Evolutionary conservation across 2,113 vertebrate genomes (phyloP).

Genomic region (Anolis carolinensis): DNA sequence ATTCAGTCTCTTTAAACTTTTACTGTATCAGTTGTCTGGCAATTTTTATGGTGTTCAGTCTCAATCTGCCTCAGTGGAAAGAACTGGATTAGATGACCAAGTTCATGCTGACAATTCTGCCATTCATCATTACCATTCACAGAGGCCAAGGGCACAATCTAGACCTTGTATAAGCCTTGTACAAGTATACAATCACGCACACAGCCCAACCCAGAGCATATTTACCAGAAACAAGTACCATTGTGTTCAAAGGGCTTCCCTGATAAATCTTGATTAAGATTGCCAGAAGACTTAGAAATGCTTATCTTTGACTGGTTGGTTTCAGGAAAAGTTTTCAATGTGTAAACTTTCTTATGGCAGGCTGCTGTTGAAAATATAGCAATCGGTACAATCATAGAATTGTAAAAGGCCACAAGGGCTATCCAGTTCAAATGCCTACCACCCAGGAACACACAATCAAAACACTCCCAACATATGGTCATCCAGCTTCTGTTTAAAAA

Average conservation of each 20-base stretch:
- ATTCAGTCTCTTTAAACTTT: constrained; percentile 7
- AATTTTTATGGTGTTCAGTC: constrained; percentile 1
- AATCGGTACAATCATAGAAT: neutral
- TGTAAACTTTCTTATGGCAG: constrained; percentile 36
- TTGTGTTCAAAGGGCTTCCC: neutral
- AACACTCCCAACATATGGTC: no score
- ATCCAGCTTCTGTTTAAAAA: no score
- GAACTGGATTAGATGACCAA: neutral
- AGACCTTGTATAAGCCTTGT: neutral
- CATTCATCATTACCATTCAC: neutral
- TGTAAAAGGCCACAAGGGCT: neutral
- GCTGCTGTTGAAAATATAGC: constrained; percentile 36
- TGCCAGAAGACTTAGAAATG: neutral
- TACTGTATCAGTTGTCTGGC: constrained; percentile 1
- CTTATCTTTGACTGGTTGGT: neutral
- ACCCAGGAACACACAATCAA: no score
- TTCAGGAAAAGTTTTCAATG: constrained; percentile 26
- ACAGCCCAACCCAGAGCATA: neutral
- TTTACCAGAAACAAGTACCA: neutral
- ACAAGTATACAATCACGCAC: neutral
- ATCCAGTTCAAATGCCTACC: neutral
- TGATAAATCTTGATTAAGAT: neutral
- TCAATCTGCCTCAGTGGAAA: neutral
- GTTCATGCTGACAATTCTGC: neutral
- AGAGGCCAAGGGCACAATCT: neutral